Evolutionary conservation across 2,113 vertebrate species (phyloP), one percentile per base, ranked within the genome.

Genomic region (Podarcis cretensis): DNA sequence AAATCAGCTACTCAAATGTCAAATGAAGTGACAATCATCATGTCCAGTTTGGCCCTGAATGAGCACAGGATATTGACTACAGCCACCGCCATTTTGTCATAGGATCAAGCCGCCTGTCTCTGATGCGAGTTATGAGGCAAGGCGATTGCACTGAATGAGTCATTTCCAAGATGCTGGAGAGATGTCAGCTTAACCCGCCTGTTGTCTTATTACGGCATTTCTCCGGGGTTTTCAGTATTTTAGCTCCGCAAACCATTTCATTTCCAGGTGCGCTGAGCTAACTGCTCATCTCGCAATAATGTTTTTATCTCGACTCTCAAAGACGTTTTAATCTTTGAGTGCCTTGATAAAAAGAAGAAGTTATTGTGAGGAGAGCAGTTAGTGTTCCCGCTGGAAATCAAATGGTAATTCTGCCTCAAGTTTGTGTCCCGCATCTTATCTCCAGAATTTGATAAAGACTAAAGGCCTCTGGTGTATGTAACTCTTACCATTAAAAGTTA

Each of bases 361-460:
- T 8, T 90, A 90, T 91, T 93, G 77, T 37, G 87, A 89, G 81
- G 76, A 69, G 88, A 92, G 63, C 84, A 66, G 77, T 90, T 92
- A 83, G 83, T 89, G 54, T 87, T 89, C 69, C 87, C 91, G 91
- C 92, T 91, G 88, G 90, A 95, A 94, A 93, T 69, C 75, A 90
- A 87, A 90, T 92, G 91, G 30, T 77, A 89, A 90, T 88, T 93
- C 87, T 81, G 66, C 92, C 94, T 94, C 59, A 12, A 40, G 27
- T 40, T 37, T 43, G 18, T 21, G 59, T 71, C 66, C 66, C 77
- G 73, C 66, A 81, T 81, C 77, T 86, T 59, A 81, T 87, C 94
- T 94, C 89, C 89, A 0, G 0, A 81, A 92, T 91, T 93, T 91
- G 92, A 93, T 94, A 93, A 93, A 89, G 85, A 90, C 93, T 94